A percentile compares a stretch with the other conserved stretches of the same genome.
phyloP scores from a whole-genome alignment of 2,797 vertebrate genomes.

The Perodicticus potto region DNA sequence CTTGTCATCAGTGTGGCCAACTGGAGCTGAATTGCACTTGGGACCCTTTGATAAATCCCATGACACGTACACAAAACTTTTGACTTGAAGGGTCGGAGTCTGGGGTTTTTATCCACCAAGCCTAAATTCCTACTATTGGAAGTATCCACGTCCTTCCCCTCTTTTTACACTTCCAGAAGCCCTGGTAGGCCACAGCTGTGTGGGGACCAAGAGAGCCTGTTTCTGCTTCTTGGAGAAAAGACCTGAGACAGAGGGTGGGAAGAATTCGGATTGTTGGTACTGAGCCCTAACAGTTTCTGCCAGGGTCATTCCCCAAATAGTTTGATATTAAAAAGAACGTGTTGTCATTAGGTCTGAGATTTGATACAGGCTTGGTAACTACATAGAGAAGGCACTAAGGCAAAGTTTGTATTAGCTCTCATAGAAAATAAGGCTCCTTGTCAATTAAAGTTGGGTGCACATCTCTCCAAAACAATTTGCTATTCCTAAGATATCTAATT shows the following conservation, averaged over 20 bases:
- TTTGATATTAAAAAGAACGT: not conserved
- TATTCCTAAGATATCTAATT: conserved; percentile 32
- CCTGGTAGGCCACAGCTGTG: not conserved
- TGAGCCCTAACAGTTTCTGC: not conserved
- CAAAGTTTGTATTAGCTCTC: not conserved
- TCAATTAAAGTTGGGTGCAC: not conserved
- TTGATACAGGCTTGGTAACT: not conserved
- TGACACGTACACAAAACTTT: not conserved
- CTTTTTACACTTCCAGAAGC: not conserved
- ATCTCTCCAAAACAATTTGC: not conserved
- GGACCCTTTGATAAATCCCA: not conserved
- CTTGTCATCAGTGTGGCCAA: not conserved
- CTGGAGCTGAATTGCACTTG: not conserved
- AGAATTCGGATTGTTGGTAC: not conserved
- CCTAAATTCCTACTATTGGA: not conserved
- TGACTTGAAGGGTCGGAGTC: not conserved
- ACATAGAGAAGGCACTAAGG: not conserved
- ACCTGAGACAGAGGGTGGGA: not conserved
- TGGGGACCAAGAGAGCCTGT: not conserved
- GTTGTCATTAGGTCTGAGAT: not conserved
- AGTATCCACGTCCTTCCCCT: fast-evolving
- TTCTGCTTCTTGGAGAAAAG: not conserved
- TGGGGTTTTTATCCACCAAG: not conserved
- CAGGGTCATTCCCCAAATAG: not conserved
- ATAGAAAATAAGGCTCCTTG: not conserved